Base-by-base conservation (phyloP, 2,888 invertebrate genomes). In the Pomacea canaliculata region DNA sequence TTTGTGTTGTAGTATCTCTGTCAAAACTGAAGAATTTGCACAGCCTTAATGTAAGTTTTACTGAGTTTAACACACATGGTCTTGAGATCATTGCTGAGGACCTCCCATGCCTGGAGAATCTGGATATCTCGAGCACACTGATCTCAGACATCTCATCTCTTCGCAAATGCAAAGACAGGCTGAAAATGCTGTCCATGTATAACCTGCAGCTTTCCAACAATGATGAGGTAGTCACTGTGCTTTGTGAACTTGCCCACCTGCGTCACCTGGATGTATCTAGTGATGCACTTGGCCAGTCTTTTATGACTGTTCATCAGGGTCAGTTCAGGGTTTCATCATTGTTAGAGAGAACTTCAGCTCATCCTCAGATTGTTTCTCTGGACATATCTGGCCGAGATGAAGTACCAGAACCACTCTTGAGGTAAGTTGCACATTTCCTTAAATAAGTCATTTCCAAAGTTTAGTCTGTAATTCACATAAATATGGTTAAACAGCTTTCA, bases 1-100 rank as follows among this genome's bases (percentile, higher is more conserved):
- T 92, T 83, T 92, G 93, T 85, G 92, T 93, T 59, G 91, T 93
- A 76, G 93, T 94, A 68, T 93, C 93, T 66, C 91, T 94, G 81
- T 93, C 93, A 51, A 93, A 93, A 86, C 91, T 94, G 63, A 92
- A 92, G 79, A 93, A 92, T 80, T 89, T 94, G 73, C 93, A 87
- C 59, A 87, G 84, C 76, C 80, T 94, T 69, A 94, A 94, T 90
- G 93, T 94, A 7, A 93, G 94, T 78, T 92, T 93, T 84, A 94
- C 94, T n/a, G 94, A 94, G 86, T 93, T 94, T 86, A 94, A 94
- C 88, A 93, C 93, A 81, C 93, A 93, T 83, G 93, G 93, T 46
- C 91, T 94, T 79, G 93, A 93, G 84, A 93, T 94, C 80, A 92
- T 94, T 73, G 93, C 93, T 78, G 93, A 94, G 83, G 94, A 94